Conservation (phyloP, 2,888 invertebrate species). For the Amaurobius ferox region DNA sequence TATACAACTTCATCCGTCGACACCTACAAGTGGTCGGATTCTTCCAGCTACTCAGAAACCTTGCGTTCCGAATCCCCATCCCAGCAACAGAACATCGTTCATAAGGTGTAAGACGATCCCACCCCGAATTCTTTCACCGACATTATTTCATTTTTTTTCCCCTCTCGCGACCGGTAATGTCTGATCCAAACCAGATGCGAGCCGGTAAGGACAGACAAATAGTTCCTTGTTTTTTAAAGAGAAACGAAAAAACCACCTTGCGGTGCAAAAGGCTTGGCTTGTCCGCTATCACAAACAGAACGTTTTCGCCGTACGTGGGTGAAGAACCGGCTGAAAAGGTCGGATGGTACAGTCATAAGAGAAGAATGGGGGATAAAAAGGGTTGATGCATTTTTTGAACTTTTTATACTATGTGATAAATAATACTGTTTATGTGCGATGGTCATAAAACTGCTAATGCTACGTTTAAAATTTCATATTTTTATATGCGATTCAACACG, state of each 20-base stretch:
- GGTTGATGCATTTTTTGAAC: too few species aligned
- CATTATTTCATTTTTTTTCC: not conserved
- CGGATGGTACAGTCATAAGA: not conserved
- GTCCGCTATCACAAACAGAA: not conserved
- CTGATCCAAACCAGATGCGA: conserved; percentile 66
- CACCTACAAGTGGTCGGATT: conserved; percentile 52
- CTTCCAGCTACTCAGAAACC: conserved; percentile 8
- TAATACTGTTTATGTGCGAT: too few species aligned
- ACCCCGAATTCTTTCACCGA: conserved; percentile 3
- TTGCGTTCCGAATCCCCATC: not conserved
- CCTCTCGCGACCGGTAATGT: conserved; percentile 22
- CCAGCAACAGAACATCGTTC: conserved; percentile 36
- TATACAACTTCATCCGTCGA: conserved; percentile 37
- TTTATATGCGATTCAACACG: too few species aligned
- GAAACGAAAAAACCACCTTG: conserved; percentile 53
- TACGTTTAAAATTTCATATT: too few species aligned
- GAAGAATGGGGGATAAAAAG: not conserved
- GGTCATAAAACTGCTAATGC: too few species aligned
- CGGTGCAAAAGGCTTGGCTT: not conserved
- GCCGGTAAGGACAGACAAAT: conserved; percentile 51
- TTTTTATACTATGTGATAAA: too few species aligned
- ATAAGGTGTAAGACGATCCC: conserved; percentile 46
- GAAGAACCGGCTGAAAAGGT: conserved; percentile 47
- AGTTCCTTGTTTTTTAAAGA: conserved; percentile 35
- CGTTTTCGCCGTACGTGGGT: conserved; percentile 16